These are phyloP conservation scores for Natator depressus DNA, from an alignment of 2,113 vertebrate species.

Conservation along the genomic window DNA sequence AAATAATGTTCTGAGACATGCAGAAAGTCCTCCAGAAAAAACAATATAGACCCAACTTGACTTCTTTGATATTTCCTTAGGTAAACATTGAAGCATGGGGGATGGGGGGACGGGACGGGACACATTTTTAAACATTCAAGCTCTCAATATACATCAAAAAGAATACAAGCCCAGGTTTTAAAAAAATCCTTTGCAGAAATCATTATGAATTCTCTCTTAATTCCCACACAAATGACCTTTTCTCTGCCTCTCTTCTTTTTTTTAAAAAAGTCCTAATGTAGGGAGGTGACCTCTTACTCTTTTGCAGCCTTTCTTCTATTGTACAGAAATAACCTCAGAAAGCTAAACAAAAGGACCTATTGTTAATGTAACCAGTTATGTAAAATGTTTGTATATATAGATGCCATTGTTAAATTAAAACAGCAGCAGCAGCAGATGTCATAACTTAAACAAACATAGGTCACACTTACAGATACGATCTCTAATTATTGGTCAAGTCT, in stretches of 20 bases:
- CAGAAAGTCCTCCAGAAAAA: not conserved
- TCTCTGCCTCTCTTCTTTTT: not conserved
- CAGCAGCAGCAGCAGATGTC: not conserved
- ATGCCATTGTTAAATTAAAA: not conserved
- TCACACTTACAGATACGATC: not conserved
- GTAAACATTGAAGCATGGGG: not conserved
- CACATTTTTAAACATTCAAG: not conserved
- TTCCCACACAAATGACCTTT: slow-evolving; percentile 15
- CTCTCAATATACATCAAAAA: not conserved
- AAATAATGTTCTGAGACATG: not conserved
- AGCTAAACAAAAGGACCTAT: not conserved
- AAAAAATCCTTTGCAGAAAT: not conserved
- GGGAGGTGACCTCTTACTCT: not conserved
- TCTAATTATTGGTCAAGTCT: not conserved
- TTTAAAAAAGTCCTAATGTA: not conserved
- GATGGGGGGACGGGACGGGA: too few relatives aligned
- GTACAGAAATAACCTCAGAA: not conserved
- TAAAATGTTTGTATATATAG: not conserved
- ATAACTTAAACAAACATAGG: not conserved
- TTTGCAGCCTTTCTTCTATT: not conserved
- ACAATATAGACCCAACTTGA: not conserved
- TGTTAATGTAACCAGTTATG: not conserved
- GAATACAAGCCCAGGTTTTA: not conserved
- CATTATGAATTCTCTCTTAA: not conserved
- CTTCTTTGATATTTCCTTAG: not conserved